phyloP scores from a whole-genome alignment of 1,140 invertebrate genomes.

The Cotesia typhae region DNA sequence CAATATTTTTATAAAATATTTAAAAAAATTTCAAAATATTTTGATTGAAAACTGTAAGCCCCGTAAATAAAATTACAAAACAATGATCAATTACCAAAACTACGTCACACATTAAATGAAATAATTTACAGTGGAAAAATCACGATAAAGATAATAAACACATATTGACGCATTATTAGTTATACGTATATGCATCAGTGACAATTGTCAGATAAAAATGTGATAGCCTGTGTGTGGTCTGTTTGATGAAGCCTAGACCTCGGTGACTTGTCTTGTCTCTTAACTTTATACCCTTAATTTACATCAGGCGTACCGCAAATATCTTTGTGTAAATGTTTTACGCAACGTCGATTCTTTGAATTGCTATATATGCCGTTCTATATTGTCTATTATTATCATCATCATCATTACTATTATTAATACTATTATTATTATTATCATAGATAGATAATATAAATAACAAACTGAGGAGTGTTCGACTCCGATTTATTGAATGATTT shows the following conservation, averaged over 20 bases:
- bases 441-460: no score
- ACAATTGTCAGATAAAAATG: conserved; percentile 22
- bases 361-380: not conserved
- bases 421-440: no score
- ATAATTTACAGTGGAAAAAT: not conserved
- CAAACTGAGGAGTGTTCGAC: no score
- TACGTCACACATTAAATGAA: conserved; percentile 21
- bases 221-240: conserved; percentile 28
- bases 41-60: not conserved
- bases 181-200: not conserved
- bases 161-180: not conserved
- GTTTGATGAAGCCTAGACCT: conserved; percentile 32
- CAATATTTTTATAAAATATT: no score
- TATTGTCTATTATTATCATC: not conserved
- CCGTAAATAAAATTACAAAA: no score
- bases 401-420: no score
- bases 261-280: conserved; percentile 37
- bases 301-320: conserved; percentile 31
- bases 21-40: not conserved
- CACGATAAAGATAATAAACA: not conserved
- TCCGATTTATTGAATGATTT: no score
- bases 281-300: conserved; percentile 38
- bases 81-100: not conserved
- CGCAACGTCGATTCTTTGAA: conserved; percentile 25
- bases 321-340: conserved; percentile 37